These are phyloP conservation scores for Cheilosia soror DNA, from an alignment of 2,888 invertebrate species.

Conservation along the genomic window DNA sequence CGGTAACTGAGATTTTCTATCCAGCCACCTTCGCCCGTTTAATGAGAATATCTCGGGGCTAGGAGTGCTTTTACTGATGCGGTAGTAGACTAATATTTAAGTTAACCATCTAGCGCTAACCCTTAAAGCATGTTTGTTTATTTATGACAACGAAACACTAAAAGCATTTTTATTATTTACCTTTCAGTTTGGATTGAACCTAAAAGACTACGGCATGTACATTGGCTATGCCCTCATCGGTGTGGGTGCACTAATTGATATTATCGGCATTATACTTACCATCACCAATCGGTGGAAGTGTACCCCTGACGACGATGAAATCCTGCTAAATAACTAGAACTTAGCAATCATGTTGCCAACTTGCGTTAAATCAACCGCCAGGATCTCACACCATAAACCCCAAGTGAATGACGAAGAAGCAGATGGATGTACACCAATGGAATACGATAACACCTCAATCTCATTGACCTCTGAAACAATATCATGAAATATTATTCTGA, in stretches of 20 bases:
- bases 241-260: constrained; percentile 79
- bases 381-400: constrained; percentile 66
- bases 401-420: constrained; percentile 16
- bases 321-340: constrained; percentile 78
- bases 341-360: constrained; percentile 65
- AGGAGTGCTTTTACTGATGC: too few species aligned
- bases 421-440: constrained; percentile 31
- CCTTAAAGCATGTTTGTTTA: neutral
- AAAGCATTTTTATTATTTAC: neutral
- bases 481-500: constrained; percentile 14
- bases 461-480: constrained; percentile 54
- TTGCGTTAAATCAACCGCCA: constrained; percentile 51
- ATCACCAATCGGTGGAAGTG: constrained; percentile 81
- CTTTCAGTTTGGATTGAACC: constrained; percentile 80
- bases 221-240: constrained; percentile 79
- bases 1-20: too few species aligned
- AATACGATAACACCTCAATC: constrained; percentile 44
- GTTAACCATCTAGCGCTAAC: too few species aligned
- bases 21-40: too few species aligned
- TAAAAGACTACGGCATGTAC: constrained; percentile 80
- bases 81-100: too few species aligned
- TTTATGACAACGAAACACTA: neutral
- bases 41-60: too few species aligned
- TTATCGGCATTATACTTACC: constrained; percentile 80
- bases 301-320: constrained; percentile 79